These are phyloP conservation scores for Enteromius unitaeniatus DNA, from an alignment of 2,797 vertebrate genomes.

Conservation along the genomic window DNA sequence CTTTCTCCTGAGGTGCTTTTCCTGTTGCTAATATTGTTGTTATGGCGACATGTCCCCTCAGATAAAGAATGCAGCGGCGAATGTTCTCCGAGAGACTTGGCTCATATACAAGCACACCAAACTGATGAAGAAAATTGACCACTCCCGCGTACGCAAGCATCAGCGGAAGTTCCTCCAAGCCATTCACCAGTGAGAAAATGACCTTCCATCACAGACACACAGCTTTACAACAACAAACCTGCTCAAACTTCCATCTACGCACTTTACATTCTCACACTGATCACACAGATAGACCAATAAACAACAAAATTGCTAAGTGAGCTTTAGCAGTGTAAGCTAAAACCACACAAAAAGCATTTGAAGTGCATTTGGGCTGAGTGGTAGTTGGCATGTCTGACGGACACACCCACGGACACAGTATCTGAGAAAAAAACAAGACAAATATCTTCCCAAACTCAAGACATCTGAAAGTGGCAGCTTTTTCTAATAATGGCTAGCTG, in stretches of 20 bases:
- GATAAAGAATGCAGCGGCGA: conserved; percentile 99
- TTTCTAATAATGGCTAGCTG: background rate
- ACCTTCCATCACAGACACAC: conserved; percentile 19
- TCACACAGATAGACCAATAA: background rate
- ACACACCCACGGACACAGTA: background rate
- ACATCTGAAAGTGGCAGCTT: background rate
- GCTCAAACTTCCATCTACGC: background rate
- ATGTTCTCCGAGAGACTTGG: conserved; percentile 99
- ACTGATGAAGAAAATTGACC: conserved; percentile 97
- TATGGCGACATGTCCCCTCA: conserved; percentile 71
- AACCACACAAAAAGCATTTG: conserved; percentile 38
- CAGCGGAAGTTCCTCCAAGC: conserved; percentile 99
- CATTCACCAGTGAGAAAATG: conserved; percentile 94
- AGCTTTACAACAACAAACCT: conserved; percentile 12
- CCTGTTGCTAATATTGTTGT: conserved; percentile 70
- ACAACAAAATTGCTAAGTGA: background rate
- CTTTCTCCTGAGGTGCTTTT: conserved; percentile 55
- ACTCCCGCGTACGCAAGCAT: conserved; percentile 97
- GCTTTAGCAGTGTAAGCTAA: conserved; percentile 22
- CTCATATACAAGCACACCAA: conserved; percentile 99
- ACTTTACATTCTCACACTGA: conserved; percentile 21
- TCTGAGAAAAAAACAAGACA: background rate
- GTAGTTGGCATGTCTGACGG: conserved; percentile 20
- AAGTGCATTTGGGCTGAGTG: conserved; percentile 23
- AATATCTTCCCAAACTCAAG: background rate